Base-by-base conservation (phyloP, 2,797 vertebrate genomes). In the Calcarius lapponicus region DNA sequence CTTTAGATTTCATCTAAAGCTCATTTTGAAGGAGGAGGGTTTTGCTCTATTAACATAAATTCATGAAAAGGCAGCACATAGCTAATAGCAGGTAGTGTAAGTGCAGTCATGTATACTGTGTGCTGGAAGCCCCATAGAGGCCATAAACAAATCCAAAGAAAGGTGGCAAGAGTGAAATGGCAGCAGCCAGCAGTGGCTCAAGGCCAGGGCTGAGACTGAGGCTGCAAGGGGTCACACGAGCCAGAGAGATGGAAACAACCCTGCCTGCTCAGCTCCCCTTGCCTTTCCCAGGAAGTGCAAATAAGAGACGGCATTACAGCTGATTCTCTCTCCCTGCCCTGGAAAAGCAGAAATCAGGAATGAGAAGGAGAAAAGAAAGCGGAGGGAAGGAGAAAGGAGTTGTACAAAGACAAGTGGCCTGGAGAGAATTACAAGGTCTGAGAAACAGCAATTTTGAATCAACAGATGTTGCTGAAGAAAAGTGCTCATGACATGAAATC, bases 161-260 rank as follows among this genome's bases (percentile, higher is more conserved):
- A 85, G 43, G 38, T 43, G 42, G 61, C 62, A 83, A 21, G 42
- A 82, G 12, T 32, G 67, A 89, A 87, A 70, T n/a, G 60, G 38
- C 38, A 79, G 66, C 91, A 88, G 73, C 29, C 60, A 80, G 43
- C 45, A 71, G 69, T 34, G 47, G 78, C 80, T 79, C 13, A 38
- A 29, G 29, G 45, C 57, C 73, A 74, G 28, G 45, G 61, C 34
- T 78, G 19, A 74, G 48, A 17, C 11, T 47, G 31, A 9, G 48
- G 22, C 50, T 88, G 45, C 51, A 60, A 74, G 34, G 7, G 7
- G 9, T 72, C 3, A 0, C 43, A 31, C 0, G 0, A 40, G 16
- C 22, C 60, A 87, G n/a, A 83, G 51, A 53, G 42, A 32, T 38
- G 60, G 29, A 54, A 45, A 53, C 8, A 2, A 12, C 42, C 32